These are phyloP conservation scores for Ophiodon elongatus DNA, from an alignment of 2,113 vertebrate genomes.

Conservation along the genomic window DNA sequence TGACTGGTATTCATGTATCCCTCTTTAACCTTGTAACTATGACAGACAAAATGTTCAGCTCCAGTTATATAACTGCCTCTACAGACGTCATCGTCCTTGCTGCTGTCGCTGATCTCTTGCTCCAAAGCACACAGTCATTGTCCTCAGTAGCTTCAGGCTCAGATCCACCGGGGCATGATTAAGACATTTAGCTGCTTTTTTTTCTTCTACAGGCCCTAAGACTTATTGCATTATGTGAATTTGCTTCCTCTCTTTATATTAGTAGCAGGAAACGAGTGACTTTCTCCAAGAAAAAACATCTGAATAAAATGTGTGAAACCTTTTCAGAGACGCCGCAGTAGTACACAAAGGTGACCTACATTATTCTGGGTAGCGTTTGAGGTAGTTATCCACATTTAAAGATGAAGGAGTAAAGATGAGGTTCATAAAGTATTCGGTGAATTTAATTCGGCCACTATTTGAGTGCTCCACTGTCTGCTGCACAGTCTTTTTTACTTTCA, in stretches of 20 bases:
- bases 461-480: background rate
- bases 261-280: conserved; percentile 7
- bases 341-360: conserved; percentile 3
- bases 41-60: conserved; percentile 83
- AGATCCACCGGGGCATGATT: conserved; percentile 57
- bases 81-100: conserved; percentile 75
- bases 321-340: conserved; percentile 8
- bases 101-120: conserved; percentile 72
- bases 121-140: conserved; percentile 70
- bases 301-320: conserved; percentile 12
- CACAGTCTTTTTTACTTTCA: background rate
- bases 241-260: conserved; percentile 15
- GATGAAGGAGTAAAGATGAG: background rate
- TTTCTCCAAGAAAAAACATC: conserved; percentile 5
- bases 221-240: conserved; percentile 4
- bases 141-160: conserved; percentile 62
- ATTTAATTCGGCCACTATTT: background rate
- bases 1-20: conserved; percentile 80
- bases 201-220: conserved; percentile 7
- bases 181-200: conserved; percentile 59
- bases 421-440: conserved; percentile 18
- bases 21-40: conserved; percentile 79
- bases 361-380: background rate
- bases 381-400: conserved; percentile 5
- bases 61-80: conserved; percentile 80